A percentile compares a stretch with the other conserved stretches of the same genome.
Conservation (phyloP, 2,113 vertebrate species). For the Daboia siamensis region DNA sequence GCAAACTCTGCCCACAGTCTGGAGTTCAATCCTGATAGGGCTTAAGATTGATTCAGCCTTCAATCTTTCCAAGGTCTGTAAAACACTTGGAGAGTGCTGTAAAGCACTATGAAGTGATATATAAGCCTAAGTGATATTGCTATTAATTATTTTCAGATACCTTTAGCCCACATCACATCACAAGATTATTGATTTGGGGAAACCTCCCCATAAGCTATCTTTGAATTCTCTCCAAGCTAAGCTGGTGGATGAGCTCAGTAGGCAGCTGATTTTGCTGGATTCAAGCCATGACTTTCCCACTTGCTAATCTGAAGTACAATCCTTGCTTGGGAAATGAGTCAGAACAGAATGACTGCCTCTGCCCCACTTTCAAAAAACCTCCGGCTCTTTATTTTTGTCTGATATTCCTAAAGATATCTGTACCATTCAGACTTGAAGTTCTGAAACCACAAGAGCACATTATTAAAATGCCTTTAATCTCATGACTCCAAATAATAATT, state of each 20-base stretch:
- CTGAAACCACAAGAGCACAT: background rate
- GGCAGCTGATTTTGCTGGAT: too few relatives aligned
- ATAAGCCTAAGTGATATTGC: background rate
- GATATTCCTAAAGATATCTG: background rate
- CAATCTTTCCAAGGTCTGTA: too few relatives aligned
- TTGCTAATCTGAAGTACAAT: background rate
- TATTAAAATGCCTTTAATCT: slow-evolving; percentile 19
- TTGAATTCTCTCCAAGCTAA: background rate
- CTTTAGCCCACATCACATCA: background rate
- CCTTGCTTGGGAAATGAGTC: background rate
- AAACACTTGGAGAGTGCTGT: too few relatives aligned
- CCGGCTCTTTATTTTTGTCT: background rate
- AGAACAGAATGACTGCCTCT: background rate
- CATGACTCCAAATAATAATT: background rate
- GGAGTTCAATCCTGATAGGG: too few relatives aligned
- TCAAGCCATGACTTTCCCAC: background rate
- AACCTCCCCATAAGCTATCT: background rate
- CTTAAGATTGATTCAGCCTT: too few relatives aligned
- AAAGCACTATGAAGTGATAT: background rate
- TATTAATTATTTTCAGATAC: background rate
- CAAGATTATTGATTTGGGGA: background rate
- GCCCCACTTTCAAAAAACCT: background rate
- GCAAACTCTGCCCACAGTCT: too few relatives aligned
- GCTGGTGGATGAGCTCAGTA: background rate
- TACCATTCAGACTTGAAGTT: background rate